Percentiles rank a stretch among this genome's conserved stretches.
Conservation (phyloP, 1,140 invertebrate species). For the Drosophila eugracilis region DNA sequence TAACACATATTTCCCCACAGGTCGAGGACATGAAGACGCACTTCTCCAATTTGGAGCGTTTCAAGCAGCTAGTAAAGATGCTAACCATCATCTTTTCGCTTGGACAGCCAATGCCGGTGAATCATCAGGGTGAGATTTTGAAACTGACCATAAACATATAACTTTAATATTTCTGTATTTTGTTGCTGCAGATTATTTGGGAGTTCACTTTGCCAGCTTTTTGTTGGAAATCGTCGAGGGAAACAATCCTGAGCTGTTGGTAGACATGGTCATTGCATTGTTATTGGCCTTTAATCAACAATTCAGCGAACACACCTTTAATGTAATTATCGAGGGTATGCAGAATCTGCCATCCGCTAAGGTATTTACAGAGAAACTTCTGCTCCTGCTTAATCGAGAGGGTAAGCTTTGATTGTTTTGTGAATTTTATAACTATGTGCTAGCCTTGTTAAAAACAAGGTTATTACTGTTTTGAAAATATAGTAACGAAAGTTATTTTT, state of each 20-base stretch:
- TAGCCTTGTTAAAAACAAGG: no score
- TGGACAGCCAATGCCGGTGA: slow-evolving; percentile 93
- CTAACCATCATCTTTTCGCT: slow-evolving; percentile 94
- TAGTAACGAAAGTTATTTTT: no score
- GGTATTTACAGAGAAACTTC: slow-evolving; percentile 94
- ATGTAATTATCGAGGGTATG: slow-evolving; percentile 91
- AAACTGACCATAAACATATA: not conserved
- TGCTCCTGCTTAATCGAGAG: slow-evolving; percentile 94
- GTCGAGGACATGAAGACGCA: slow-evolving; percentile 84
- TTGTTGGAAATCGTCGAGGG: slow-evolving; percentile 92
- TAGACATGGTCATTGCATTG: slow-evolving; percentile 93
- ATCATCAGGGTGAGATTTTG: slow-evolving; percentile 89
- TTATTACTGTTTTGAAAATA: no score
- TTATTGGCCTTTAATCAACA: slow-evolving; percentile 95
- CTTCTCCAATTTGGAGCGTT: slow-evolving; percentile 79
- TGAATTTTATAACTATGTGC: no score
- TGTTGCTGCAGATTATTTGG: slow-evolving; percentile 90
- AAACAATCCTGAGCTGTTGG: slow-evolving; percentile 91
- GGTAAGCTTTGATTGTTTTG: slow-evolving; percentile 86
- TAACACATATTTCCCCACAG: slow-evolving; percentile 16
- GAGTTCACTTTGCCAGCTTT: slow-evolving; percentile 91
- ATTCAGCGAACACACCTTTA: slow-evolving; percentile 88
- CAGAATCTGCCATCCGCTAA: slow-evolving; percentile 90
- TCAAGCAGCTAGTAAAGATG: slow-evolving; percentile 88
- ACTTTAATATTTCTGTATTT: not conserved